Conservation (phyloP, 2,888 invertebrate genomes). For the Amaurobius ferox region DNA sequence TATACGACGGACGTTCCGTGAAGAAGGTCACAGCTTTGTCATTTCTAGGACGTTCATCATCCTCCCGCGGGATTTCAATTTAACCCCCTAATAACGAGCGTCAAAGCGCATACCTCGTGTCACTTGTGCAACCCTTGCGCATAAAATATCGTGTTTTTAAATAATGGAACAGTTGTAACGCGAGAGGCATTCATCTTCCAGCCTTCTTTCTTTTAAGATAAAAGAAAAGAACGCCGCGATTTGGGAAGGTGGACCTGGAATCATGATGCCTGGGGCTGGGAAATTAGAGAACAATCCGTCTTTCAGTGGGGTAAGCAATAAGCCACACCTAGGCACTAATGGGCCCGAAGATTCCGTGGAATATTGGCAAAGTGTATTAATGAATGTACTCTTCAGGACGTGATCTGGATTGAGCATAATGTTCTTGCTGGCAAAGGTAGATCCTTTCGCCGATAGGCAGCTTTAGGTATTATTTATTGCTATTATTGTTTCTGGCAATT, state of each 20-base stretch:
- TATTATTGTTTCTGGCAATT: conserved; percentile 55
- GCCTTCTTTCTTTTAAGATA: neutral
- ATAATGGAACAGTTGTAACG: conserved; percentile 32
- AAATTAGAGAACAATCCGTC: conserved; percentile 66
- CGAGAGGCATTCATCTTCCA: conserved; percentile 17
- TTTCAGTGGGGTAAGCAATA: conserved; percentile 39
- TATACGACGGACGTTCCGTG: neutral
- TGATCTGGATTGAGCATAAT: conserved; percentile 13
- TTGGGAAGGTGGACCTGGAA: conserved; percentile 23
- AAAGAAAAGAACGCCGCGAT: conserved; percentile 27
- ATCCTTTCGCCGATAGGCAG: conserved; percentile 34
- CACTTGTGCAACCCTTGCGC: neutral
- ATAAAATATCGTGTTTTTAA: conserved; percentile 21
- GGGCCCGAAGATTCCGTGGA: conserved; percentile 23
- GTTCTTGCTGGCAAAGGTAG: conserved; percentile 11
- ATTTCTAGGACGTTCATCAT: neutral
- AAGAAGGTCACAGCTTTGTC: conserved; percentile 1
- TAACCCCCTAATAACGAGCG: conserved; percentile 1
- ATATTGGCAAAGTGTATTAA: conserved; percentile 42
- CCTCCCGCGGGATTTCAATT: conserved; percentile 16
- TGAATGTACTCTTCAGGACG: conserved; percentile 33
- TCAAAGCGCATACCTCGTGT: conserved; percentile 15
- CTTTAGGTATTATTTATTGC: conserved; percentile 50
- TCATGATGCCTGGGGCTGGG: conserved; percentile 10
- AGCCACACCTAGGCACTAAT: conserved; percentile 67